These are phyloP conservation scores for Narcine bancroftii DNA, from an alignment of 2,113 vertebrate species.

Conservation along the genomic window DNA sequence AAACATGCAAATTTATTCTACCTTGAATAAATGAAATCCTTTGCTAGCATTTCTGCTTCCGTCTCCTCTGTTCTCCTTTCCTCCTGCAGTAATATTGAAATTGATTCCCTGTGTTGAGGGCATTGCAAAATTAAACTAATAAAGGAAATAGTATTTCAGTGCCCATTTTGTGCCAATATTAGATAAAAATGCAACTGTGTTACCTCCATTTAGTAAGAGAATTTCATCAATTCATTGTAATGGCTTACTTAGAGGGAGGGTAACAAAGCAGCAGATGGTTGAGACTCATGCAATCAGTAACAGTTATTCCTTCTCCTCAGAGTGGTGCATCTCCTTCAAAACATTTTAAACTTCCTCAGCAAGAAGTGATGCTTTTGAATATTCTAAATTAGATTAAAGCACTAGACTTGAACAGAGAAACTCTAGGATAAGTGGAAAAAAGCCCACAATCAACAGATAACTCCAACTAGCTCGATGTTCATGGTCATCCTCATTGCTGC, in stretches of 20 bases:
- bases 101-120: not conserved
- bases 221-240: not conserved
- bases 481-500: too few relatives aligned
- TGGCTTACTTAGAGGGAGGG: not conserved
- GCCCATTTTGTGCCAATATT: not conserved
- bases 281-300: not conserved
- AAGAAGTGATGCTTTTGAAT: not conserved
- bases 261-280: not conserved
- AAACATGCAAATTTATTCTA: constrained; percentile 20
- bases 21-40: not conserved
- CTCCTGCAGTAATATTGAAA: not conserved
- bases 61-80: not conserved
- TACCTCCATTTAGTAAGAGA: not conserved
- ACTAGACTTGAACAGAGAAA: not conserved
- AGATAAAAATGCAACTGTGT: not conserved
- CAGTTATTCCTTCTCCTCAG: not conserved
- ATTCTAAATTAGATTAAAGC: not conserved
- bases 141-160: not conserved
- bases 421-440: not conserved
- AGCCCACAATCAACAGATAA: not conserved
- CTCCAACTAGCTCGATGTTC: too few relatives aligned
- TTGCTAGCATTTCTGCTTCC: not conserved
- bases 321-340: not conserved
- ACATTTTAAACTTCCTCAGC: not conserved
- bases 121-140: not conserved